phyloP scores from a whole-genome alignment of 2,113 vertebrate genomes.

The Alectura lathami region DNA sequence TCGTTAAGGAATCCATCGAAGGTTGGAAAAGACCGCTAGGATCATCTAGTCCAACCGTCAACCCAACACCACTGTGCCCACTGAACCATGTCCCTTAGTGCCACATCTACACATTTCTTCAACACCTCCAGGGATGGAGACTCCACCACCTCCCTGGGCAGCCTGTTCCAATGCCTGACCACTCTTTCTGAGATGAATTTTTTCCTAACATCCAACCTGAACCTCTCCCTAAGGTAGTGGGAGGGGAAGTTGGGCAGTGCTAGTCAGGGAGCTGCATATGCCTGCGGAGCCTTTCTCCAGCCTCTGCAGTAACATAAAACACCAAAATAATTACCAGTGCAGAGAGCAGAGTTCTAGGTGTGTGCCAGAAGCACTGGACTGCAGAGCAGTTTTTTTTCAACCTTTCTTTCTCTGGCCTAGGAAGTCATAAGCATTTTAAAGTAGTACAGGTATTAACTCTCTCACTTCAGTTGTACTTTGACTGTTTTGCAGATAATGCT shows the following conservation, averaged over 20 bases:
- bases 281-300: background rate
- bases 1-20: no score
- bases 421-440: background rate
- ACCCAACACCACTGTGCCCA: no score
- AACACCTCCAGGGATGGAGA: no score
- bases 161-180: no score
- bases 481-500: background rate
- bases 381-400: background rate
- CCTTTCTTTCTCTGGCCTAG: background rate
- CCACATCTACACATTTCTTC: no score
- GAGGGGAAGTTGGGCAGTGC: rapidly evolving
- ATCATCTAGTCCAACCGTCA: no score
- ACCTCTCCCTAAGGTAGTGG: no score
- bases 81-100: no score
- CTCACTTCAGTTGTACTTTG: background rate
- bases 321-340: background rate
- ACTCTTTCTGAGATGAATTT: no score
- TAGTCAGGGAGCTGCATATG: background rate
- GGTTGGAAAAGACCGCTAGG: no score
- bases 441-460: background rate
- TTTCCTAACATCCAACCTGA: no score
- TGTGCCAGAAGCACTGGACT: background rate
- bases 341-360: background rate
- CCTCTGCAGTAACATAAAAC: background rate
- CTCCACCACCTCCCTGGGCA: no score